Evolutionary conservation across 2,113 vertebrate genomes (phyloP).

Genomic region (Syngnathus typhle): DNA sequence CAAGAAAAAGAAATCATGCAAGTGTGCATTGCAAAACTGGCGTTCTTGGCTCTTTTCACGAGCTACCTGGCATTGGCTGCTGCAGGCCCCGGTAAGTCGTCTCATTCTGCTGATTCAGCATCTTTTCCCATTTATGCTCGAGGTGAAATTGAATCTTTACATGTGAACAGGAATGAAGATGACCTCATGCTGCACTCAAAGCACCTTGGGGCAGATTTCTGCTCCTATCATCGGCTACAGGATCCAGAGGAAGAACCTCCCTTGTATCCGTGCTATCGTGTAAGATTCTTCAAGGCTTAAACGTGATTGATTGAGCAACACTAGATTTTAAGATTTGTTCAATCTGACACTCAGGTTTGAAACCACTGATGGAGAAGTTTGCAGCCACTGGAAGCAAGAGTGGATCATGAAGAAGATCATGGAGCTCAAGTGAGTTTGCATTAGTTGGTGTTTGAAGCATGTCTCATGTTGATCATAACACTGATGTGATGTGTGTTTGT

Average conservation of each 20-base stretch:
- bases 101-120: not conserved
- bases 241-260: conserved; percentile 47
- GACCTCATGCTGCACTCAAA: conserved; percentile 45
- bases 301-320: not conserved
- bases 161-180: conserved; percentile 25
- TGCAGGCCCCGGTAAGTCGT: conserved; percentile 34
- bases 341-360: conserved; percentile 32
- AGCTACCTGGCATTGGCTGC: conserved; percentile 27
- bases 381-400: conserved; percentile 52
- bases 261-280: conserved; percentile 58
- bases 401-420: conserved; percentile 47
- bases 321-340: not conserved
- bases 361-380: conserved; percentile 44
- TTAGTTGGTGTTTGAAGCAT: not conserved
- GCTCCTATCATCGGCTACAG: conserved; percentile 60
- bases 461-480: not conserved
- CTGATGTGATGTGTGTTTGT: not conserved
- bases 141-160: conserved; percentile 1
- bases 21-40: conserved; percentile 38
- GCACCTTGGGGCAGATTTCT: conserved; percentile 30
- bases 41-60: conserved; percentile 36
- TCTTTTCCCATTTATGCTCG: not conserved
- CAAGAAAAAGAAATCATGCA: conserved; percentile 46
- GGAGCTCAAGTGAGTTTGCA: conserved; percentile 48
- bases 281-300: conserved; percentile 19